These are phyloP conservation scores for Micromussa lordhowensis DNA, from an alignment of 92 coral and sea anemone genomes.

Conservation along the genomic window DNA sequence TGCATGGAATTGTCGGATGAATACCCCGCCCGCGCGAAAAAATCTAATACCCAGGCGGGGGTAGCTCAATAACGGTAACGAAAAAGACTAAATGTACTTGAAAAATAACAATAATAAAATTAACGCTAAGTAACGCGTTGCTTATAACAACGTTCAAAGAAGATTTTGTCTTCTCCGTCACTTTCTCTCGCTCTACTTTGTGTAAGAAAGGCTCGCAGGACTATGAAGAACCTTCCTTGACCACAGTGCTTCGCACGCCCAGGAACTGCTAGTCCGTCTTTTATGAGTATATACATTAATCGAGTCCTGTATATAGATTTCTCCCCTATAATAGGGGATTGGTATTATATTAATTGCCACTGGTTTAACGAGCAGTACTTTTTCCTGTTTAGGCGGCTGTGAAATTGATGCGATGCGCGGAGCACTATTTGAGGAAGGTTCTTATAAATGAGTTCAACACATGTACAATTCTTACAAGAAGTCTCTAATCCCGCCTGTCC, in stretches of 20 bases:
- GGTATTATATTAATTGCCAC: not conserved
- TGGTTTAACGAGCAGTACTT: not conserved
- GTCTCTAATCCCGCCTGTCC: not conserved
- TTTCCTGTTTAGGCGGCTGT: not conserved
- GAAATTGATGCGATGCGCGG: not conserved
- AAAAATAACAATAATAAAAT: not conserved
- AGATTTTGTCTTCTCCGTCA: not conserved
- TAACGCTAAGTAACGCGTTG: not conserved
- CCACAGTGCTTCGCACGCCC: not conserved
- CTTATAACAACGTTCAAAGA: slow-evolving; percentile 1
- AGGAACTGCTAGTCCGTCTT: not conserved
- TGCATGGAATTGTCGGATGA: not conserved
- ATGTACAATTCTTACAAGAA: not conserved
- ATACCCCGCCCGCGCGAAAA: not conserved
- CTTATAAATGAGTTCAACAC: not conserved
- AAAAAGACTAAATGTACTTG: not conserved
- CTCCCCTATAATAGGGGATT: too few species aligned
- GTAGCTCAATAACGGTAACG: not conserved
- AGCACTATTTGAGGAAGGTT: not conserved
- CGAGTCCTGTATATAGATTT: too few species aligned
- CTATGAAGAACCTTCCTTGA: not conserved
- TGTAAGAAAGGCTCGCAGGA: not conserved
- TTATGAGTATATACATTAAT: not conserved
- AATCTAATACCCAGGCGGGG: not conserved
- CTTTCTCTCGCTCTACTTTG: not conserved